phyloP scores from a whole-genome alignment of 2,797 vertebrate species.

The Enoplosus armatus region DNA sequence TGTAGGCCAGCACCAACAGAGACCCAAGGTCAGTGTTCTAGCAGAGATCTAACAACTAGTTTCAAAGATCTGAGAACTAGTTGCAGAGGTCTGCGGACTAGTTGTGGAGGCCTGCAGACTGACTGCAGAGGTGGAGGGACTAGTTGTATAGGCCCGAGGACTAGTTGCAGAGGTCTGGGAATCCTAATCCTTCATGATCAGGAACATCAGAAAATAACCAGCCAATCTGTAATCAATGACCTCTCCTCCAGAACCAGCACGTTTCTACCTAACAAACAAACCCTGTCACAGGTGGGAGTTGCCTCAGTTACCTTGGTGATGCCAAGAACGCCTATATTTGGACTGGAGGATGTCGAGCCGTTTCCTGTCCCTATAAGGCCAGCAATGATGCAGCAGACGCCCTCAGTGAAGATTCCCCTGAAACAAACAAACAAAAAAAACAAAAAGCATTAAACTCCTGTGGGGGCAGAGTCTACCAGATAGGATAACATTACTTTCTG shows the following conservation, averaged over 20 bases:
- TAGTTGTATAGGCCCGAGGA: background rate
- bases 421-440: constrained; percentile 11
- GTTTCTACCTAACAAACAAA: background rate
- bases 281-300: background rate
- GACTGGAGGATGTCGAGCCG: constrained; percentile 97
- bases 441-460: background rate
- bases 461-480: background rate
- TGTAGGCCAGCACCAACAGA: too few relatives aligned
- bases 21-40: too few relatives aligned
- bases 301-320: constrained; percentile 92
- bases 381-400: constrained; percentile 94
- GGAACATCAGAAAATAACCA: background rate
- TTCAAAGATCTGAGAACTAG: background rate
- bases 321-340: constrained; percentile 96
- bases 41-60: too few relatives aligned
- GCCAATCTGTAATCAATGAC: background rate
- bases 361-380: constrained; percentile 96
- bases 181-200: background rate
- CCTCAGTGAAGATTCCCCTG: constrained; percentile 96
- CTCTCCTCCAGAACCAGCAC: background rate
- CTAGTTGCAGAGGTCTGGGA: background rate
- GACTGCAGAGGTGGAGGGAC: background rate
- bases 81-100: background rate
- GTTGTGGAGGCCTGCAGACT: background rate
- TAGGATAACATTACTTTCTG: too few relatives aligned